Evolutionary conservation across 1,140 invertebrate species (phyloP).

Genomic region (Drosophila kikkawai): DNA sequence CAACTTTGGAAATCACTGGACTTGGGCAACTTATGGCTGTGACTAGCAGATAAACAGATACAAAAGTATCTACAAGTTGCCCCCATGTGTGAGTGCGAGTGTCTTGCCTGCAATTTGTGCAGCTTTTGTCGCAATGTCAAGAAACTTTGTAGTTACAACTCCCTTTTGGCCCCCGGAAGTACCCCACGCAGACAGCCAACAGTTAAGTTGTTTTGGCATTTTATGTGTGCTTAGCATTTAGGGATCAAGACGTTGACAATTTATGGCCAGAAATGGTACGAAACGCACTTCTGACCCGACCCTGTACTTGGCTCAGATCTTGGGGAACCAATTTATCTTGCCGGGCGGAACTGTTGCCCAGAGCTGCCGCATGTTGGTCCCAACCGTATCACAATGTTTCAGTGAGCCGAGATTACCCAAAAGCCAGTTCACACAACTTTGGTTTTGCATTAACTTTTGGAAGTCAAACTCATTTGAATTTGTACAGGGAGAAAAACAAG

Average conservation of each 20-base stretch:
- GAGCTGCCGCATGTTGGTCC: conserved; percentile 21
- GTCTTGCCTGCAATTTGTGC: conserved; percentile 46
- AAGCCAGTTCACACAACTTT: conserved; percentile 36
- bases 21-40: conserved; percentile 45
- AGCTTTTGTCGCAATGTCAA: conserved; percentile 67
- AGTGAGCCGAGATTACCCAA: conserved; percentile 23
- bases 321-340: conserved; percentile 32
- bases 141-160: conserved; percentile 45
- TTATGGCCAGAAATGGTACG: conserved; percentile 32
- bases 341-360: conserved; percentile 20
- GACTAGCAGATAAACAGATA: conserved; percentile 56
- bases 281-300: conserved; percentile 38
- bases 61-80: conserved; percentile 68
- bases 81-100: conserved; percentile 23
- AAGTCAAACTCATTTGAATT: neutral
- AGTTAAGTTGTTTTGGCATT: conserved; percentile 58
- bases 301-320: conserved; percentile 38
- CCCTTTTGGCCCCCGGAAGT: conserved; percentile 2
- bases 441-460: conserved; percentile 35
- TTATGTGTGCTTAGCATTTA: conserved; percentile 58
- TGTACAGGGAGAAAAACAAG: neutral
- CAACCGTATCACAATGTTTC: conserved; percentile 33
- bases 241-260: conserved; percentile 49
- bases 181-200: conserved; percentile 33
- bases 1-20: conserved; percentile 57